phyloP scores from a whole-genome alignment of 2,797 vertebrate genomes.

The Spinus olivaceus region DNA sequence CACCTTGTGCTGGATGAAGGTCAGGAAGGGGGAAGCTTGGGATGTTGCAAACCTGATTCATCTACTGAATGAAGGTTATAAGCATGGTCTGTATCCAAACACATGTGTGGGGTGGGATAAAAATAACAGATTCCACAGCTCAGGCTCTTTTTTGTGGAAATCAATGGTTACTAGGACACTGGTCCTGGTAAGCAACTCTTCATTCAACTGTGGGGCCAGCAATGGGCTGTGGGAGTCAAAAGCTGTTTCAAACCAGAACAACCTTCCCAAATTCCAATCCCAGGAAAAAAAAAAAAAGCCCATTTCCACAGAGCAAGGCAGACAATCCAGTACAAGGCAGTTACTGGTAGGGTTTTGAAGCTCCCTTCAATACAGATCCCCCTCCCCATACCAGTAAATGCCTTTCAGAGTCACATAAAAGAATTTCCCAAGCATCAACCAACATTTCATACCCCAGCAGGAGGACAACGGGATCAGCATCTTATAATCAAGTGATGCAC shows the following conservation, averaged over 20 bases:
- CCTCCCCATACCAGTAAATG: conserved; percentile 4
- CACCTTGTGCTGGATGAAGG: neutral
- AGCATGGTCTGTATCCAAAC: neutral
- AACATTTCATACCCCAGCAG: neutral
- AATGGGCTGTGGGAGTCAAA: neutral
- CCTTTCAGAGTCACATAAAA: neutral
- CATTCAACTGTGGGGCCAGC: neutral
- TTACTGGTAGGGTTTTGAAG: conserved; percentile 14
- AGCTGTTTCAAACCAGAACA: neutral
- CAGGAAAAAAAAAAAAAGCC: neutral
- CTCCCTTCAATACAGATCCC: neutral
- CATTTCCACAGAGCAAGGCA: neutral
- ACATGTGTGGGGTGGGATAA: accelerated
- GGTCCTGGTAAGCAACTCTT: neutral
- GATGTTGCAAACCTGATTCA: neutral
- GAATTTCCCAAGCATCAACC: neutral
- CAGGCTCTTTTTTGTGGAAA: neutral
- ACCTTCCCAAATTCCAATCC: neutral
- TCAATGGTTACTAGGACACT: neutral
- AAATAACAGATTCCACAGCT: neutral
- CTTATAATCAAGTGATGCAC: neutral
- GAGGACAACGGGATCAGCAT: neutral
- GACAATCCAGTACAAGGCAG: neutral
- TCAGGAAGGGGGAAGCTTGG: neutral
- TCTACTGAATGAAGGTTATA: neutral